These are phyloP conservation scores for Acrobasis consociella DNA, from an alignment of 2,888 invertebrate genomes.

Conservation along the genomic window DNA sequence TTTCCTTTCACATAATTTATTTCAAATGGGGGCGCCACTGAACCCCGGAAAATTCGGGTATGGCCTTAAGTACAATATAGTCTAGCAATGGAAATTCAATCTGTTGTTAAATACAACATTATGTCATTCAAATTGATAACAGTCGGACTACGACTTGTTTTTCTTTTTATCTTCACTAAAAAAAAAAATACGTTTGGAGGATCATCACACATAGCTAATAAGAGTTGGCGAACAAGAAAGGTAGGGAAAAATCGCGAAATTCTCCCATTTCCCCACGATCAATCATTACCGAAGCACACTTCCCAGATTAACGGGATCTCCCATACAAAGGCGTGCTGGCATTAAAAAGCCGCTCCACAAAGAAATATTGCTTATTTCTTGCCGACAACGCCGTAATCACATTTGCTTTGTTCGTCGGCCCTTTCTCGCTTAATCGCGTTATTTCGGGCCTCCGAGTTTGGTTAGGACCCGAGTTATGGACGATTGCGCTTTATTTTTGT, in stretches of 20 bases:
- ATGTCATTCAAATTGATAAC: no score
- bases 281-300: constrained; percentile 11
- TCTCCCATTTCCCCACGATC: constrained; percentile 15
- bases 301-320: constrained; percentile 19
- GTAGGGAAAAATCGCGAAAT: not conserved
- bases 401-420: constrained; percentile 80
- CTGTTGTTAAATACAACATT: no score
- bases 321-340: constrained; percentile 22
- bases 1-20: no score
- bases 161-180: not conserved
- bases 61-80: no score
- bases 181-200: not conserved
- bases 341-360: constrained; percentile 49
- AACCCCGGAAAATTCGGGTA: no score
- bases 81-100: no score
- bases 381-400: constrained; percentile 78
- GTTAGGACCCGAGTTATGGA: constrained; percentile 36
- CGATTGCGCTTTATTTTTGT: not conserved
- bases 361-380: constrained; percentile 80
- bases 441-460: constrained; percentile 70
- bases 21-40: no score
- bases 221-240: not conserved
- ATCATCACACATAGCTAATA: not conserved
- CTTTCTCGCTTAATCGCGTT: constrained; percentile 81
- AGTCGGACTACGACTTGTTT: no score